Conservation (phyloP, 2,797 vertebrate genomes). For the Hipposideros larvatus region DNA sequence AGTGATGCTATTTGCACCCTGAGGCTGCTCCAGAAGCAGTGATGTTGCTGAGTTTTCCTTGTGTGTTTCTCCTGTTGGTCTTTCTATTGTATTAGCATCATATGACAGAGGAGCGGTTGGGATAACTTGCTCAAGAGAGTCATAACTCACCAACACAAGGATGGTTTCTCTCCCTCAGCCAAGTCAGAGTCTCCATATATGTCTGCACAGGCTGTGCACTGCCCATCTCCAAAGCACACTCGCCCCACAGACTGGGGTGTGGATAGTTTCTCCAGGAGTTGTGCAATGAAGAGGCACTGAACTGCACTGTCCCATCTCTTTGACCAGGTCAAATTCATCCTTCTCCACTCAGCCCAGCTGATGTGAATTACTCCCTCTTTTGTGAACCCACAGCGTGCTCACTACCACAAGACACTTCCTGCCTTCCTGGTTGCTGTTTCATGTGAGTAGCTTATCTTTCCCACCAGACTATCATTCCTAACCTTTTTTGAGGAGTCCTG, state of each 20-base stretch:
- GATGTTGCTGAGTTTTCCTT: constrained; percentile 20
- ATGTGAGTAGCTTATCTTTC: not conserved
- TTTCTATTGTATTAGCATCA: not conserved
- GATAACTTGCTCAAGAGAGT: constrained; percentile 8
- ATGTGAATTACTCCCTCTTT: not conserved
- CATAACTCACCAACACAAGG: not conserved
- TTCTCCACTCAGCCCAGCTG: not conserved
- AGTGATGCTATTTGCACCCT: not conserved
- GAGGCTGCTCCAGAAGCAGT: not conserved
- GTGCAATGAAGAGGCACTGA: not conserved
- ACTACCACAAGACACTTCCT: not conserved
- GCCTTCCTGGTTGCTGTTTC: not conserved
- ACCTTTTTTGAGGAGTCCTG: not conserved
- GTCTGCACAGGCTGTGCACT: not conserved
- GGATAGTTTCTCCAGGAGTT: not conserved
- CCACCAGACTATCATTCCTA: not conserved
- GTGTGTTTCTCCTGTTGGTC: not conserved
- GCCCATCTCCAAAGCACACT: not conserved
- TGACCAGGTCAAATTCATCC: not conserved
- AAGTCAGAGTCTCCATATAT: not conserved
- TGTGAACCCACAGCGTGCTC: not conserved
- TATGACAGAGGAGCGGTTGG: not conserved
- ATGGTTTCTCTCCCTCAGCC: not conserved
- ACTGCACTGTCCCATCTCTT: not conserved
- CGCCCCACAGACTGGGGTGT: not conserved